These are phyloP conservation scores for Harpegnathos saltator DNA, from an alignment of 1,140 invertebrate genomes.

Conservation along the genomic window DNA sequence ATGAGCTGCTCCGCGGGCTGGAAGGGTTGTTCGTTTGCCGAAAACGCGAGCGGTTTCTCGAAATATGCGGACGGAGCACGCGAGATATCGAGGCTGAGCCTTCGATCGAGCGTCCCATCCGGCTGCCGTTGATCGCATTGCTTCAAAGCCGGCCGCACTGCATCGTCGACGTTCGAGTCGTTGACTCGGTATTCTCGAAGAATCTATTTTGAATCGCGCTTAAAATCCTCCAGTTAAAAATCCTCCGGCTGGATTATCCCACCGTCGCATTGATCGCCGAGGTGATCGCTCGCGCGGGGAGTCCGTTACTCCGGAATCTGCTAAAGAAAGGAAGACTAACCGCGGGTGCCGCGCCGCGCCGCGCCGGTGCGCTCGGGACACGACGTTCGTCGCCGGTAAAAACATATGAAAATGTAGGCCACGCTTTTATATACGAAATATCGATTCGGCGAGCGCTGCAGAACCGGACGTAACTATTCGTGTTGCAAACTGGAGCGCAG, in stretches of 20 bases:
- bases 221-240: background rate
- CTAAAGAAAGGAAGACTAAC: conserved; percentile 22
- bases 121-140: too few relatives aligned
- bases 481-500: conserved; percentile 34
- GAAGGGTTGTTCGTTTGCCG: too few relatives aligned
- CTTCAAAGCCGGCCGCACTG: too few relatives aligned
- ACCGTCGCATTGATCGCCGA: conserved; percentile 8
- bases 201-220: conserved; percentile 15
- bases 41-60: too few relatives aligned
- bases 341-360: too few relatives aligned
- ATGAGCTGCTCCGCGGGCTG: too few relatives aligned
- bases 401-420: conserved; percentile 55
- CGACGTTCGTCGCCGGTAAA: conserved; percentile 43
- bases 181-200: background rate
- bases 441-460: conserved; percentile 36
- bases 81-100: too few relatives aligned
- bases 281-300: background rate
- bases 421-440: conserved; percentile 48
- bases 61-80: too few relatives aligned
- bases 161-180: too few relatives aligned
- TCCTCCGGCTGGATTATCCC: too few relatives aligned
- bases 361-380: background rate
- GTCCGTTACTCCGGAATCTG: conserved; percentile 37
- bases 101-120: too few relatives aligned
- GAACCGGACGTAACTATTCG: conserved; percentile 49